These are phyloP conservation scores for Barnardius zonarius DNA, from an alignment of 2,113 vertebrate genomes.

Conservation along the genomic window DNA sequence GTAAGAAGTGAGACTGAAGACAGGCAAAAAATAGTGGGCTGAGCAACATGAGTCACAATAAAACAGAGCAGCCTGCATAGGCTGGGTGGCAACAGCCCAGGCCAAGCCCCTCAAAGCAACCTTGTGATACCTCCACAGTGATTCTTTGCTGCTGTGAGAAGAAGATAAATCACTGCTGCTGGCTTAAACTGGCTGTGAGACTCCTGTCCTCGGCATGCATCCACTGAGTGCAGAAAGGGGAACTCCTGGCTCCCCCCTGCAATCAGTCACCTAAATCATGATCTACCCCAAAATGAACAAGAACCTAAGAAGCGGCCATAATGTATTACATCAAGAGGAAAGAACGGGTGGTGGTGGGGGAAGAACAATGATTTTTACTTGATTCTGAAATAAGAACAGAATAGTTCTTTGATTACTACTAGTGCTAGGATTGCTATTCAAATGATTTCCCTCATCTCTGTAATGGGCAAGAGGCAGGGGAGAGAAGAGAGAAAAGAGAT, in stretches of 20 bases:
- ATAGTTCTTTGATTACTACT: slow-evolving; percentile 16
- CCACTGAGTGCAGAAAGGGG: neutral
- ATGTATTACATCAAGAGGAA: neutral
- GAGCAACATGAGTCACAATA: accelerated
- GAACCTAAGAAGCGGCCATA: neutral
- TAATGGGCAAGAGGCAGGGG: neutral
- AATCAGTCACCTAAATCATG: neutral
- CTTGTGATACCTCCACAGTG: neutral
- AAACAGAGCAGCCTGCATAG: neutral
- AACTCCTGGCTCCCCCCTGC: neutral
- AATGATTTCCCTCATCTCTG: slow-evolving; percentile 4
- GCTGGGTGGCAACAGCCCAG: neutral
- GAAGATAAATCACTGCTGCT: neutral
- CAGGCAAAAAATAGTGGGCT: neutral
- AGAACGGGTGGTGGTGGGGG: neutral
- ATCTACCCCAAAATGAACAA: neutral
- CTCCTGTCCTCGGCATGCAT: neutral
- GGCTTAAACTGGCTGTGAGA: neutral
- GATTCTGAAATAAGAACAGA: slow-evolving; percentile 3
- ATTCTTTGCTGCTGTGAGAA: neutral
- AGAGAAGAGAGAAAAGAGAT: neutral
- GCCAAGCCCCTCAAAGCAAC: neutral
- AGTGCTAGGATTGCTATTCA: neutral
- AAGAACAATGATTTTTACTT: neutral
- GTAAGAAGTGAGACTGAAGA: neutral